Evolutionary conservation across 2,113 vertebrate species (phyloP), one percentile per base, ranked within the genome.

Genomic region (Otocyon megalotis): DNA sequence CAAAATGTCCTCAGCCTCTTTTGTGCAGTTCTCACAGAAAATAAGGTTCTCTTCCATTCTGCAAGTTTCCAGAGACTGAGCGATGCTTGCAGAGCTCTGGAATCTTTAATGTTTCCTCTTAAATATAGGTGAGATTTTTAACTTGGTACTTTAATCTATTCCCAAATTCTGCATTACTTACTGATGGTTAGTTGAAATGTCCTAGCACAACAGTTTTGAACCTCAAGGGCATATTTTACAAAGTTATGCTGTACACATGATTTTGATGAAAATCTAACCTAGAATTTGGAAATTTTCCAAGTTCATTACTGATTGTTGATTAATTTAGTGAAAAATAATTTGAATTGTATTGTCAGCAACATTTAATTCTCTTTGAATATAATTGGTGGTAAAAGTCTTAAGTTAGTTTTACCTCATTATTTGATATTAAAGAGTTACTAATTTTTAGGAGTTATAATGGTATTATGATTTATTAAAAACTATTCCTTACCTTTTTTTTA

Each of bases 31-130:
- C 99, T 99, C 97, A 99, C 99, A 19, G 99, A 99, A 98, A 99
- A 99, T 98, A 99, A 99, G 95, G 99, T 99, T 99, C 99, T 99
- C 83, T 99, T 99, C 98, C 99, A 99, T 98, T 99, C 99, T 72
- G 99, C 99, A 97, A 99, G 99, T 98, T 99, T 99, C 98, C 99
- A 99, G 99, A 99, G 99, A 97, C 99, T 99, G 17, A 99, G 99
- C 58, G 99, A 99, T 98, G 99, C 99, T 12, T 99, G 99, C 84
- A 99, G 99, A 65, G 99, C 99, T 62, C 98, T 99, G 93, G 99
- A 99, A 98, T 99, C 99, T 83, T 99, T 99, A 97, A 99, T 99
- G 99, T 99, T 99, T 98, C 99, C 99, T 76, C 99, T 99, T 48
- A 99, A 99, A 98, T 99, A 99, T 97, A 99, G 99, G 99, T 99